Percentiles rank a stretch among this genome's conserved stretches.
phyloP scores from a whole-genome alignment of 2,888 invertebrate genomes.

The Scelioninae gen. 2 region DNA sequence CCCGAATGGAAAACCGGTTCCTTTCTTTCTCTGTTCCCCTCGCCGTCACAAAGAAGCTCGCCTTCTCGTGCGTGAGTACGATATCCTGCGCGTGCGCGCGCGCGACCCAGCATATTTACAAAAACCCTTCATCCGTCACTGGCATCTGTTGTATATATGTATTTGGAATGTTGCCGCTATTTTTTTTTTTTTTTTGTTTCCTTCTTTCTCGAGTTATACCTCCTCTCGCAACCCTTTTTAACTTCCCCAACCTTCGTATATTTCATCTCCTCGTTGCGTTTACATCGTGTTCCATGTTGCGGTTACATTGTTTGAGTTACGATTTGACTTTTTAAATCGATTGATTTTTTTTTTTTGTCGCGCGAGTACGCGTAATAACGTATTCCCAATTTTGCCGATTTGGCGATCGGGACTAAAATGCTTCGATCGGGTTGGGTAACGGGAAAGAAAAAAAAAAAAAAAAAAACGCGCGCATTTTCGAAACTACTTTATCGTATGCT shows the following conservation, averaged over 20 bases:
- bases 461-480: too few species aligned
- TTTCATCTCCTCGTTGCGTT: conserved; percentile 36
- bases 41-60: conserved; percentile 67
- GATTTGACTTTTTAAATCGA: conserved; percentile 10
- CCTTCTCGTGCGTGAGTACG: conserved; percentile 60
- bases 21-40: conserved; percentile 58
- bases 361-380: too few species aligned
- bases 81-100: conserved; percentile 50
- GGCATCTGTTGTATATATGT: conserved; percentile 56
- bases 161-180: conserved; percentile 56
- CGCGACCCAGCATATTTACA: conserved; percentile 53
- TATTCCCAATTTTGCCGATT: too few species aligned
- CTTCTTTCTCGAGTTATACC: not conserved
- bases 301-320: conserved; percentile 22
- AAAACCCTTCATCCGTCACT: conserved; percentile 60
- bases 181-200: conserved; percentile 19
- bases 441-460: too few species aligned
- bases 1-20: conserved; percentile 72
- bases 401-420: too few species aligned
- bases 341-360: not conserved
- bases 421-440: too few species aligned
- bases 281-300: conserved; percentile 25
- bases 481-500: too few species aligned
- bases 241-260: conserved; percentile 33
- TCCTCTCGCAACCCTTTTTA: conserved; percentile 12